Evolutionary conservation across 2,888 invertebrate genomes (phyloP).

Genomic region (Macrophya annulata): DNA sequence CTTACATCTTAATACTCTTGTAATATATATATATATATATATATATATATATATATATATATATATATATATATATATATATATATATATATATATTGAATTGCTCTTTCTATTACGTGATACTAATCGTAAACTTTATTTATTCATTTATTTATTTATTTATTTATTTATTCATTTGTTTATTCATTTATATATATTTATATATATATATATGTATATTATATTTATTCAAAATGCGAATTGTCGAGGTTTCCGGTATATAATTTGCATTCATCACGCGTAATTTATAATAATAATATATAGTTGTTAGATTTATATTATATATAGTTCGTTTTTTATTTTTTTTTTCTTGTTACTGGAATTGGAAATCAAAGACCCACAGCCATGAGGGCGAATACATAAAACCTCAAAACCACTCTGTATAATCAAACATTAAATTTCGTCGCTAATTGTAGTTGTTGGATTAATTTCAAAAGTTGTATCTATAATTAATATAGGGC

Average conservation of each 20-base stretch:
- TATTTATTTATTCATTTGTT: not conserved
- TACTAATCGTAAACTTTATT: conserved; percentile 25
- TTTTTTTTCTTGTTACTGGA: not conserved
- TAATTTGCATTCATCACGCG: conserved; percentile 39
- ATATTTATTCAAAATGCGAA: conserved; percentile 48
- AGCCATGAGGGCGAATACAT: not conserved
- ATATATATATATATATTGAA: conserved; percentile 35
- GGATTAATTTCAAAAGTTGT: not conserved
- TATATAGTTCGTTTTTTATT: not conserved
- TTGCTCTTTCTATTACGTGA: conserved; percentile 51
- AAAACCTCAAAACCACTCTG: not conserved
- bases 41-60: not conserved
- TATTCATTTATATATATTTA: conserved; percentile 32
- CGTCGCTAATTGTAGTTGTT: conserved; percentile 9
- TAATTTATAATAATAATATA: conserved; percentile 8
- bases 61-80: not conserved
- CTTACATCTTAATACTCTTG: conserved; percentile 32
- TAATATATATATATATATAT: conserved; percentile 5
- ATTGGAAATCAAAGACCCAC: conserved; percentile 4
- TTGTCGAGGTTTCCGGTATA: conserved; percentile 33
- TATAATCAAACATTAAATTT: not conserved
- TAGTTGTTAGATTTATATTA: not conserved
- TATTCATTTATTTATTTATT: not conserved
- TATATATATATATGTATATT: too few relatives aligned
- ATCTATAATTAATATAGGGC: not conserved